Percentiles rank a stretch among this genome's conserved stretches.
These are phyloP conservation scores for fruit fly (Drosophila melanogaster) DNA, from an alignment of 1,140 invertebrate genomes.

Conservation along the genomic window Release_6_plus_ISO1_MT NT_033777.3:7513001-7513500, in stretches of 20 bases:
- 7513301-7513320: conserved; percentile 11
- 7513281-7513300: not conserved
- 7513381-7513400: conserved; percentile 30
- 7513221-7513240: conserved; percentile 20
- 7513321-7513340: not conserved
- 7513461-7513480: conserved; percentile 50
- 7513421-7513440: conserved; percentile 31
- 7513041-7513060: conserved; percentile 44
- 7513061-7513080: conserved; percentile 11
- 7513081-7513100: conserved; percentile 54
- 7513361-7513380: conserved; percentile 29
- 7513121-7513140: conserved; percentile 33
- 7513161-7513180: conserved; percentile 55
- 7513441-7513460: conserved; percentile 29
- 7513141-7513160: conserved; percentile 48
- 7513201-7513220: conserved; percentile 1
- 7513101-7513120: conserved; percentile 15
- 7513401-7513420: conserved; percentile 8
- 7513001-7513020: conserved; percentile 38
- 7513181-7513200: conserved; percentile 35
- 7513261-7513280: conserved; percentile 12
- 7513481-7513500: conserved; percentile 30
- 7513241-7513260: conserved; percentile 2
- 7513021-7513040: conserved; percentile 61
- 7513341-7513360: not conserved